Base-by-base conservation (phyloP, 2,888 invertebrate species). In the Brachylomia viminalis region DNA sequence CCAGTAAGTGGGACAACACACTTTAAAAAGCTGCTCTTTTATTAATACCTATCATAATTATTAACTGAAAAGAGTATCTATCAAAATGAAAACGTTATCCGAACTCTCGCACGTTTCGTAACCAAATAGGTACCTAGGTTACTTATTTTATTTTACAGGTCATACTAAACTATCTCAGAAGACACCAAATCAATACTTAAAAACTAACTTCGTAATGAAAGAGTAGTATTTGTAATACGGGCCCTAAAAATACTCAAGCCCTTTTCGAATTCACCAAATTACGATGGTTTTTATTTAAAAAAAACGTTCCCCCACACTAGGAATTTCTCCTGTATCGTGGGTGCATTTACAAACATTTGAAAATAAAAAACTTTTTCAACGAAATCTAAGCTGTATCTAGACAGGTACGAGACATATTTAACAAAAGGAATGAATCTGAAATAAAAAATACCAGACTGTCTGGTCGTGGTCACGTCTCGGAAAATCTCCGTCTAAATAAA, bases 381-480 rank as follows among this genome's bases (percentile, higher is more conserved):
- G 8, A 54, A 75, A 80, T 42, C 10, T 47, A 67, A 47, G 67
- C 17, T 49, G 2, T 33, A 45, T 23, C 38, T 23, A 71, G n/a
- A 64, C 66, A 61, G 15, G 2, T n/a, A 13, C 15, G 10, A 77
- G 77, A 72, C 77, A 65, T 15, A 45, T 56, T 65, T 23, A 69
- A 71, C 52, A 65, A 77, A 68, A 49, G 27, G 59, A 49, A 65
- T 77, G 59, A 49, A 65, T 77, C n/a, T 20, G 1, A 72, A 56
- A 80, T 81, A 54, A 66, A 49, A 72, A 69, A 72, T 66, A 59
- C 42, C 72, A 72, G 68, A 52, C 72, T 0, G 67, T 80, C 62
- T 64, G n/a, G 33, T 23, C 23, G n/a, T 61, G 72, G 81, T 77
- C 72, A 77, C 65, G 81, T 81, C 23, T 68, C n/a, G 13, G 30